Evolutionary conservation across 1,140 invertebrate genomes (phyloP).

Genomic region (Bombus cullumanus): DNA sequence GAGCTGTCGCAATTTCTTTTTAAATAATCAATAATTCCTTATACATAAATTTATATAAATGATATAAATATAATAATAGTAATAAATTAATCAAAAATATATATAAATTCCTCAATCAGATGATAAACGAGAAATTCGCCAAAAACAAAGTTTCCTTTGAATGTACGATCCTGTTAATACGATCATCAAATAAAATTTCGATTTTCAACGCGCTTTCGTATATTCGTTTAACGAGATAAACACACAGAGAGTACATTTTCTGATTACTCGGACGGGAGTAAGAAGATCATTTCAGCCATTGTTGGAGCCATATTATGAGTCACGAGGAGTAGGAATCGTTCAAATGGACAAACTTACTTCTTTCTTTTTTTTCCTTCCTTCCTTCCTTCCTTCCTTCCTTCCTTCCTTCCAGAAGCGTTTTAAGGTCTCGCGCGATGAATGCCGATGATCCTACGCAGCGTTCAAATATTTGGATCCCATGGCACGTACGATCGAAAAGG

Average conservation of each 20-base stretch:
- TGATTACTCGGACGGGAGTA: background rate
- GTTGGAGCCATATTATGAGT: slow-evolving; percentile 51
- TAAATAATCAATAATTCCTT: too few species aligned
- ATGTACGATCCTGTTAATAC: too few species aligned
- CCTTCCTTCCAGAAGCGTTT: slow-evolving; percentile 41
- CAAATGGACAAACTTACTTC: slow-evolving; percentile 4
- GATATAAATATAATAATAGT: too few species aligned
- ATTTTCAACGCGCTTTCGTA: background rate
- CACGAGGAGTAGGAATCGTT: slow-evolving; percentile 44
- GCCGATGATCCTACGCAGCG: slow-evolving; percentile 27
- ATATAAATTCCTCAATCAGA: too few species aligned
- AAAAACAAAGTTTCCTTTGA: background rate
- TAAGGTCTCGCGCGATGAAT: slow-evolving; percentile 24
- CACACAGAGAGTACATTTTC: slow-evolving; percentile 12
- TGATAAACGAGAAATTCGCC: too few species aligned
- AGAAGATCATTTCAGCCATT: slow-evolving; percentile 14
- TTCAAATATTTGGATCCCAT: slow-evolving; percentile 32
- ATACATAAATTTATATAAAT: too few species aligned
- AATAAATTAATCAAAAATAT: too few species aligned
- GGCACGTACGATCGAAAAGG: slow-evolving; percentile 16
- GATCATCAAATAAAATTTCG: background rate
- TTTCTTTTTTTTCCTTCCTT: slow-evolving; percentile 8
- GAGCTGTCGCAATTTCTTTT: too few species aligned
- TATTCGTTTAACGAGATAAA: slow-evolving; percentile 53
- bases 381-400: background rate